These are phyloP conservation scores for Pleuronectes platessa DNA, from an alignment of 2,113 vertebrate species.

Conservation along the genomic window DNA sequence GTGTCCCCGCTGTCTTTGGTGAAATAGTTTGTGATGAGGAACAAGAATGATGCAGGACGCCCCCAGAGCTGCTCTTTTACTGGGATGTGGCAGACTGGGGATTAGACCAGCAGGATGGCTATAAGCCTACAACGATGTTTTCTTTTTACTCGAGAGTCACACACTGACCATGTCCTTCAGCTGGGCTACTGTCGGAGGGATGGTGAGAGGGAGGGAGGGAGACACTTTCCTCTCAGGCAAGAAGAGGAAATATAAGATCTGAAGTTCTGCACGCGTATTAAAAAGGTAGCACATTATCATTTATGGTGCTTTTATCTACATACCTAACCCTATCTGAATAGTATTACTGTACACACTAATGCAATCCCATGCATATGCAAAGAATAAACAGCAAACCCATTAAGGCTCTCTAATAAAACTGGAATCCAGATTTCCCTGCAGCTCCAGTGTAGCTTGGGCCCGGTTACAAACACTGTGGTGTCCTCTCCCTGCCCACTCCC, in stretches of 20 bases:
- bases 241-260: conserved; percentile 6
- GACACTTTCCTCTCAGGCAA: conserved; percentile 7
- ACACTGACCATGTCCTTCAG: conserved; percentile 66
- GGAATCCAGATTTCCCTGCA: conserved; percentile 37
- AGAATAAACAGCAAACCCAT: conserved; percentile 13
- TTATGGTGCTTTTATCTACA: not conserved
- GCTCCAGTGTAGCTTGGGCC: conserved; percentile 47
- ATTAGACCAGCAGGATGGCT: conserved; percentile 71
- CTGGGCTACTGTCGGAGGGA: conserved; percentile 40
- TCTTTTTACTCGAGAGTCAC: conserved; percentile 52
- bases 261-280: conserved; percentile 6
- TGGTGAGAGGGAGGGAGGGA: not conserved
- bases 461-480: conserved; percentile 46
- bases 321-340: not conserved
- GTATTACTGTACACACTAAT: not conserved
- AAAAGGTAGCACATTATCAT: conserved; percentile 3
- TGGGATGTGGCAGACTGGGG: conserved; percentile 55
- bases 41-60: conserved; percentile 22
- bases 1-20: conserved; percentile 43
- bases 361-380: not conserved
- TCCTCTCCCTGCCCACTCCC: conserved; percentile 57
- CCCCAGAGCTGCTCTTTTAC: conserved; percentile 50
- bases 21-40: conserved; percentile 57
- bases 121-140: conserved; percentile 70
- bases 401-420: conserved; percentile 38